Conservation (phyloP, 1,140 invertebrate species). For the Drosophila burlai region DNA sequence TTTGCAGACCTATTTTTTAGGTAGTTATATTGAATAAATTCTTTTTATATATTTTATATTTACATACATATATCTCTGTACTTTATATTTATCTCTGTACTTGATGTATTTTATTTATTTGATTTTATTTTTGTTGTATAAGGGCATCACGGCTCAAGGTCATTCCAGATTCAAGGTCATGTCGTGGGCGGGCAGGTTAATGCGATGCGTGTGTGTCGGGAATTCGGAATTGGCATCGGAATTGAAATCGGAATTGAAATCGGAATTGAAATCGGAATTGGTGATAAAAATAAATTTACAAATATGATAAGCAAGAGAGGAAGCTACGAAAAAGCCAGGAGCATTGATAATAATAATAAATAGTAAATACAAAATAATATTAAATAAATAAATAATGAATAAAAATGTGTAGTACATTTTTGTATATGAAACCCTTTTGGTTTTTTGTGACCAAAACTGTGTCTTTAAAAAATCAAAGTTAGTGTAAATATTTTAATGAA, state of each 20-base stretch:
- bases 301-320: not conserved
- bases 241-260: conserved; percentile 16
- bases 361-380: no score
- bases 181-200: conserved; percentile 26
- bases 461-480: no score
- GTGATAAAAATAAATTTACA: not conserved
- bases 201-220: conserved; percentile 20
- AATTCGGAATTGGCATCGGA: conserved; percentile 34
- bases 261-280: conserved; percentile 13
- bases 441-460: no score
- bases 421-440: no score
- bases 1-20: not conserved
- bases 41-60: no score
- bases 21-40: not conserved
- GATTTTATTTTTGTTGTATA: not conserved
- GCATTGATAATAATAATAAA: not conserved
- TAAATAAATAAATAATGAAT: no score
- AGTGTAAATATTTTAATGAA: no score
- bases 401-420: no score
- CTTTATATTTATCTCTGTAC: not conserved
- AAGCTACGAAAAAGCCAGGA: not conserved
- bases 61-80: no score
- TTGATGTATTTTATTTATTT: not conserved
- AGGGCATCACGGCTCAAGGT: conserved; percentile 14
- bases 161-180: conserved; percentile 32